phyloP scores from a whole-genome alignment of 2,797 vertebrate species.

The Brachymystax lenok region DNA sequence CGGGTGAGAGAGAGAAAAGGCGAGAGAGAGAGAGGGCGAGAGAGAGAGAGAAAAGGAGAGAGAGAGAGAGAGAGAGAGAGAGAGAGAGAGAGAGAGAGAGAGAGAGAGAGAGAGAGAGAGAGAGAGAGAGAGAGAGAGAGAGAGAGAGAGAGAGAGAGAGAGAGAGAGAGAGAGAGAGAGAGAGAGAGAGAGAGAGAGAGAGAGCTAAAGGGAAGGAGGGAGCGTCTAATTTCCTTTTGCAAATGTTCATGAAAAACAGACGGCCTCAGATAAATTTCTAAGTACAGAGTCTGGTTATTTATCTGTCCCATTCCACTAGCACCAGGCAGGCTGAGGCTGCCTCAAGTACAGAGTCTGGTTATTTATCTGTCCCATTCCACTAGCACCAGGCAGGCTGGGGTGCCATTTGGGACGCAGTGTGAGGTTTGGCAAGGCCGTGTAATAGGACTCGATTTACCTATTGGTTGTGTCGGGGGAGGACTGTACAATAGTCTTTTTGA shows the following conservation, averaged over 20 bases:
- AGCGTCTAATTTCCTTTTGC: slow-evolving; percentile 72
- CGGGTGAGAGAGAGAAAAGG: no score
- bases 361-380: no score
- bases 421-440: slow-evolving; percentile 38
- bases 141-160: slow-evolving; percentile 35
- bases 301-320: slow-evolving; percentile 53
- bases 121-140: slow-evolving; percentile 15
- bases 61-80: slow-evolving; percentile 30
- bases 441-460: slow-evolving; percentile 49
- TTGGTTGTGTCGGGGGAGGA: slow-evolving; percentile 40
- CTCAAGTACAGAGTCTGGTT: no score
- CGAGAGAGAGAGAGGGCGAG: slow-evolving; percentile 24
- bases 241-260: slow-evolving; percentile 79
- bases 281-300: slow-evolving; percentile 61
- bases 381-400: no score
- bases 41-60: no score
- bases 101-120: slow-evolving; percentile 22
- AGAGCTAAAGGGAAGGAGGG: no score
- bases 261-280: slow-evolving; percentile 61
- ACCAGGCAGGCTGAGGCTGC: no score
- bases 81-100: slow-evolving; percentile 30
- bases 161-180: slow-evolving; percentile 26
- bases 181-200: slow-evolving; percentile 9
- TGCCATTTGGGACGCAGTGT: not conserved
- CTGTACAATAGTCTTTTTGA: slow-evolving; percentile 36